A percentile compares a stretch with the other conserved stretches of the same genome.
phyloP scores from a whole-genome alignment of 2,113 vertebrate genomes.

The Rhea americana region DNA sequence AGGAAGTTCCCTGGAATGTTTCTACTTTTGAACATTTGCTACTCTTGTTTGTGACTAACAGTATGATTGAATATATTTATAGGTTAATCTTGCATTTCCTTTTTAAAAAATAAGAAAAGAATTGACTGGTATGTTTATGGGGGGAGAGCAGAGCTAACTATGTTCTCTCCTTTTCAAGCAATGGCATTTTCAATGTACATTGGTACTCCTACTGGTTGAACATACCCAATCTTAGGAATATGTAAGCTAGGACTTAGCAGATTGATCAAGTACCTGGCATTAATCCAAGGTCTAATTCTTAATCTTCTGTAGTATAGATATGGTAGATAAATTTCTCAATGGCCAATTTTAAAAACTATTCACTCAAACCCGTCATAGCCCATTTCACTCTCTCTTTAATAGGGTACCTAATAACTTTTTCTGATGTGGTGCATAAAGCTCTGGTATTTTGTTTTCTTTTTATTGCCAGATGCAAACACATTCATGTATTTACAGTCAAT shows the following conservation, averaged over 20 bases:
- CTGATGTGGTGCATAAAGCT: slow-evolving; percentile 59
- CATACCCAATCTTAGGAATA: background rate
- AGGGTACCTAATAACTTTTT: slow-evolving; percentile 61
- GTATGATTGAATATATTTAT: background rate
- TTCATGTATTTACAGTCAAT: slow-evolving; percentile 49
- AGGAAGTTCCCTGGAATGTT: background rate
- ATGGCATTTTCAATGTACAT: background rate
- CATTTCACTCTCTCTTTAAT: slow-evolving; percentile 57
- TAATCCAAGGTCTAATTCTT: slow-evolving; percentile 57
- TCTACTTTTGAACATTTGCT: background rate
- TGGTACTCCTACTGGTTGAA: background rate
- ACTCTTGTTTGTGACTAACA: background rate
- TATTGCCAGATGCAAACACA: slow-evolving; percentile 24
- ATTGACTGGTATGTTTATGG: background rate
- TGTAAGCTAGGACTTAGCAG: slow-evolving; percentile 16
- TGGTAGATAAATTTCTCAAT: slow-evolving; percentile 63
- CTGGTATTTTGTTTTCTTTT: slow-evolving; percentile 61
- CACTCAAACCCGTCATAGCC: slow-evolving; percentile 43
- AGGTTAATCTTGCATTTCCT: background rate
- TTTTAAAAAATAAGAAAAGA: background rate
- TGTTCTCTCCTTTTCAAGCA: background rate
- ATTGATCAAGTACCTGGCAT: slow-evolving; percentile 26
- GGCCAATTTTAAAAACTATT: slow-evolving; percentile 55
- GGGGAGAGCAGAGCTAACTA: background rate
- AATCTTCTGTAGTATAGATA: slow-evolving; percentile 48